Percentiles rank a stretch among this genome's conserved stretches.
phyloP scores from a whole-genome alignment of 2,888 invertebrate genomes.

The Synanthedon vespiformis region DNA sequence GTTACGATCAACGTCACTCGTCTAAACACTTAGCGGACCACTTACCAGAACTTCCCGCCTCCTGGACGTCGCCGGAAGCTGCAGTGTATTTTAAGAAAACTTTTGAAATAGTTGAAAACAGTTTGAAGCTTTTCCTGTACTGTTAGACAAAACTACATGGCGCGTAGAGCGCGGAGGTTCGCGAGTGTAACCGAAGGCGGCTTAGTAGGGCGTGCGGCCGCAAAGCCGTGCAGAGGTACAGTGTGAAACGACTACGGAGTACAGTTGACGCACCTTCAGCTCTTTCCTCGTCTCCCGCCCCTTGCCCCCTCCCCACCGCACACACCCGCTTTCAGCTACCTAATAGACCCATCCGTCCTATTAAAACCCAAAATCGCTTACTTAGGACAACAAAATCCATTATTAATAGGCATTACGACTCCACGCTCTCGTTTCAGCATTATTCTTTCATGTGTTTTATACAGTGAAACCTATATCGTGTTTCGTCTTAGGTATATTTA shows the following conservation, averaged over 20 bases:
- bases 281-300: neutral
- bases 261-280: neutral
- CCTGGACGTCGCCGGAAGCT: slow-evolving; percentile 22
- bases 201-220: slow-evolving; percentile 25
- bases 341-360: neutral
- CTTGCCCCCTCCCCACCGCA: neutral
- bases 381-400: neutral
- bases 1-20: slow-evolving; percentile 12
- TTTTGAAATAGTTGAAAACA: slow-evolving; percentile 42
- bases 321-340: neutral
- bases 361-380: neutral
- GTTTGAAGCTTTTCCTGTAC: slow-evolving; percentile 37
- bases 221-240: slow-evolving; percentile 12
- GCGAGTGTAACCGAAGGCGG: slow-evolving; percentile 16
- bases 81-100: slow-evolving; percentile 35
- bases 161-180: slow-evolving; percentile 28
- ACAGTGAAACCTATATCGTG: too few relatives aligned
- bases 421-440: too few relatives aligned
- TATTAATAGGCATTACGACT: neutral
- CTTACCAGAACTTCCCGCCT: slow-evolving; percentile 41
- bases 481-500: too few relatives aligned
- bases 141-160: slow-evolving; percentile 28
- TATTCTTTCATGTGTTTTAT: too few relatives aligned
- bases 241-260: slow-evolving; percentile 8
- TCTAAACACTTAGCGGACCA: slow-evolving; percentile 14